Percentiles rank a stretch among this genome's conserved stretches.
Evolutionary conservation across 2,113 vertebrate species (phyloP).

Genomic region (Ailurus styani): DNA sequence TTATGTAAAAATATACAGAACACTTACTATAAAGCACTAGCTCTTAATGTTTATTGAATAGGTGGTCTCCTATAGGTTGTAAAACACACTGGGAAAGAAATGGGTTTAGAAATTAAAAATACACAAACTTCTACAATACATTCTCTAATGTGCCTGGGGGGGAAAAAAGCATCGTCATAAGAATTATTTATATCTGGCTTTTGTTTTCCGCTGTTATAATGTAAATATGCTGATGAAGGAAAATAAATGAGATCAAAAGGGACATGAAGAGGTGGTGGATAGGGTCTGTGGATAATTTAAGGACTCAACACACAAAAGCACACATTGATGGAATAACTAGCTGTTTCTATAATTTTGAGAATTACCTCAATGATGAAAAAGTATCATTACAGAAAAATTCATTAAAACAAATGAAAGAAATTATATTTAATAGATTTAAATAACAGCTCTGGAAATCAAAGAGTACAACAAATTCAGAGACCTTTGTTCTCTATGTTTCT

Average conservation of each 20-base stretch:
- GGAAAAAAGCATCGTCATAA: not conserved
- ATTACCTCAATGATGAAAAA: not conserved
- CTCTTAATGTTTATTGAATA: not conserved
- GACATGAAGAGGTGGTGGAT: not conserved
- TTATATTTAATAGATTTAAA: not conserved
- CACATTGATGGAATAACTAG: not conserved
- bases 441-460: not conserved
- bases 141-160: not conserved
- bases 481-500: not conserved
- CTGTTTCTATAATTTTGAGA: not conserved
- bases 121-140: not conserved
- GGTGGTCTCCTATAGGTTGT: not conserved
- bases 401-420: not conserved
- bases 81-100: not conserved
- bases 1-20: not conserved
- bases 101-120: not conserved
- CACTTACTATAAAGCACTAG: not conserved
- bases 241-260: not conserved
- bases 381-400: not conserved
- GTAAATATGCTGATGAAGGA: not conserved
- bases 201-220: not conserved
- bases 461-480: not conserved
- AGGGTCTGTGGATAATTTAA: not conserved
- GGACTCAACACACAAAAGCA: not conserved
- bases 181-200: not conserved